Percentiles rank a stretch among this genome's conserved stretches.
Conservation (phyloP, 2,113 vertebrate genomes). For the Acanthisitta chloris region DNA sequence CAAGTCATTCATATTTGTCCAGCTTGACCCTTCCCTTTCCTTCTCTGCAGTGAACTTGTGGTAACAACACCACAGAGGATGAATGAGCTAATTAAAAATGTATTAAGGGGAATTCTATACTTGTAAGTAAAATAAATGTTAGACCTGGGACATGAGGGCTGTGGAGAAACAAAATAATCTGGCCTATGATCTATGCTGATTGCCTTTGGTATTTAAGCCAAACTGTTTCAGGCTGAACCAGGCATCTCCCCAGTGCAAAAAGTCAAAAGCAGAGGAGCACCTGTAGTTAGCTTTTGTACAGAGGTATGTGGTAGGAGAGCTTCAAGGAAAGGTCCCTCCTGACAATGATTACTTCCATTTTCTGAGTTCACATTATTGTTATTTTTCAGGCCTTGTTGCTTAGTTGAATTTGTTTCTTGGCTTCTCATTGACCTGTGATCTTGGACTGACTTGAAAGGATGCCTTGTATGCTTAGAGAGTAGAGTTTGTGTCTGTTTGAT, state of each 20-base stretch:
- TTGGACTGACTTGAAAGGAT: slow-evolving; percentile 41
- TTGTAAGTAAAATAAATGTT: slow-evolving; percentile 56
- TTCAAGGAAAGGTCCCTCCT: background rate
- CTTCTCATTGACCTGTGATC: slow-evolving; percentile 36
- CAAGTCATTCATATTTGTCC: background rate
- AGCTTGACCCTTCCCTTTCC: background rate
- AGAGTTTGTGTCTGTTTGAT: slow-evolving; percentile 41
- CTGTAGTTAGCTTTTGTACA: background rate
- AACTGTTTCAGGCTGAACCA: background rate
- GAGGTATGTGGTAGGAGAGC: background rate
- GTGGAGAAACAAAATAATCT: slow-evolving; percentile 47
- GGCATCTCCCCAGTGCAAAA: background rate
- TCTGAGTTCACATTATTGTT: background rate
- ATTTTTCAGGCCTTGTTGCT: slow-evolving; percentile 19
- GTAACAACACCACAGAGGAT: background rate
- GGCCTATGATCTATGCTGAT: background rate
- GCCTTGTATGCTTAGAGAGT: background rate
- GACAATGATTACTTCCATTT: background rate
- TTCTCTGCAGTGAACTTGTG: background rate
- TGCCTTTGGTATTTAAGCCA: background rate
- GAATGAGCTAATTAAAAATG: slow-evolving; percentile 5
- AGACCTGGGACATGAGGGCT: background rate
- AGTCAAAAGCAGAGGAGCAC: background rate
- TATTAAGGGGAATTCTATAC: background rate
- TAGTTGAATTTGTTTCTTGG: slow-evolving; percentile 1